A percentile compares a stretch with the other conserved stretches of the same genome.
phyloP scores from a whole-genome alignment of 2,113 vertebrate species.

The Proteles cristata region DNA sequence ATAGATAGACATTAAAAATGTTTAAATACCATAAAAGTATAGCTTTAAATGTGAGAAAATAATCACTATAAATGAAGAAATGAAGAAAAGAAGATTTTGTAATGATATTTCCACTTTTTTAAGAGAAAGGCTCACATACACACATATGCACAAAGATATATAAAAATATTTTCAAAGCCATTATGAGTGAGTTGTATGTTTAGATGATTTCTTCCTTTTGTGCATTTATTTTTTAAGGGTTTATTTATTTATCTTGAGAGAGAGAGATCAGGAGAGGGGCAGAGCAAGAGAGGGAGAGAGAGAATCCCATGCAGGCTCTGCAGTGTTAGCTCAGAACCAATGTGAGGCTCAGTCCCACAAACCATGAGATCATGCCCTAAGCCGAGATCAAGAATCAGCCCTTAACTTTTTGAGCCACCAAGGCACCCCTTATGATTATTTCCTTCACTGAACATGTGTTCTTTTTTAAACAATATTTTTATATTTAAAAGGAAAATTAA shows the following conservation, averaged over 20 bases:
- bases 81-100: neutral
- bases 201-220: neutral
- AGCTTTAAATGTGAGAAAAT: neutral
- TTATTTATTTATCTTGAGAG: too few relatives aligned
- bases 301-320: too few relatives aligned
- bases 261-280: too few relatives aligned
- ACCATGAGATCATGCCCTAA: too few relatives aligned
- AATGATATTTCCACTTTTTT: neutral
- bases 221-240: neutral
- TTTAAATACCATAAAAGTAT: neutral
- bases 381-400: too few relatives aligned
- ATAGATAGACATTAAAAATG: too few relatives aligned
- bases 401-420: too few relatives aligned
- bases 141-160: neutral
- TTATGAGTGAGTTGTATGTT: neutral
- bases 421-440: neutral
- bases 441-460: neutral
- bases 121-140: neutral
- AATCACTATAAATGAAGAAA: neutral
- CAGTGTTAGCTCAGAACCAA: too few relatives aligned
- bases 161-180: neutral
- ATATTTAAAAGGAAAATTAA: constrained; percentile 15
- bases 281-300: too few relatives aligned
- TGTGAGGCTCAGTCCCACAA: too few relatives aligned
- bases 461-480: neutral